phyloP scores from a whole-genome alignment of 2,888 invertebrate species.

The Acanthococcus lagerstroemiae region DNA sequence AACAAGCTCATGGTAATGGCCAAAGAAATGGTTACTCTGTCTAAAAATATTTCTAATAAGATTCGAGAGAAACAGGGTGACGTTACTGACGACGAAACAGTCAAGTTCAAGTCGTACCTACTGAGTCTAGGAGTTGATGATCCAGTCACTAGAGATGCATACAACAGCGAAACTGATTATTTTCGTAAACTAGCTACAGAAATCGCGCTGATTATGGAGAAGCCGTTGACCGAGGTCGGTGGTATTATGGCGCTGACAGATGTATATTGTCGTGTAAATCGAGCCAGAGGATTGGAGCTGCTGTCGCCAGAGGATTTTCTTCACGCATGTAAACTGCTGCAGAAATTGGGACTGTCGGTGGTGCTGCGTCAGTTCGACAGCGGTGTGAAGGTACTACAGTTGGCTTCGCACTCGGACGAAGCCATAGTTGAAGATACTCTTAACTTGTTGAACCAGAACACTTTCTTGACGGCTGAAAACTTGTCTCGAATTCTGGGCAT shows the following conservation, averaged over 20 bases:
- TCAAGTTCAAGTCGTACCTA: slow-evolving; percentile 88
- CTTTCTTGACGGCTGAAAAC: slow-evolving; percentile 73
- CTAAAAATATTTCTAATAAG: slow-evolving; percentile 83
- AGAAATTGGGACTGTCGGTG: slow-evolving; percentile 55
- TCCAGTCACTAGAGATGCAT: slow-evolving; percentile 88
- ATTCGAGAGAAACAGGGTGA: slow-evolving; percentile 89
- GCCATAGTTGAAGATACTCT: slow-evolving; percentile 57
- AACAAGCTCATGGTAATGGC: slow-evolving; percentile 83
- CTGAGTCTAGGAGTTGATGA: slow-evolving; percentile 96
- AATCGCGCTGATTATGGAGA: slow-evolving; percentile 67
- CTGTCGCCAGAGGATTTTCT: slow-evolving; percentile 94
- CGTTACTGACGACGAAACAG: slow-evolving; percentile 93
- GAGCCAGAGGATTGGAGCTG: slow-evolving; percentile 90
- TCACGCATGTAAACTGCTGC: slow-evolving; percentile 69
- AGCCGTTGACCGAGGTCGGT: slow-evolving; percentile 75
- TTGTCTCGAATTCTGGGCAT: slow-evolving; percentile 72
- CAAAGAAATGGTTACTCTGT: slow-evolving; percentile 90
- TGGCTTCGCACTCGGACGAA: slow-evolving; percentile 62
- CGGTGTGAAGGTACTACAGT: slow-evolving; percentile 89
- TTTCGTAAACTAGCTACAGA: slow-evolving; percentile 60
- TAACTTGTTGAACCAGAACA: slow-evolving; percentile 42
- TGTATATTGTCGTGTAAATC: slow-evolving; percentile 91
- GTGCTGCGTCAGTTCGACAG: slow-evolving; percentile 78
- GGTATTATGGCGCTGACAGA: slow-evolving; percentile 96
- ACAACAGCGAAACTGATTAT: slow-evolving; percentile 38